Evolutionary conservation across 2,113 vertebrate species (phyloP), one percentile per base, ranked within the genome.

Genomic region (Actinemys pallida): DNA sequence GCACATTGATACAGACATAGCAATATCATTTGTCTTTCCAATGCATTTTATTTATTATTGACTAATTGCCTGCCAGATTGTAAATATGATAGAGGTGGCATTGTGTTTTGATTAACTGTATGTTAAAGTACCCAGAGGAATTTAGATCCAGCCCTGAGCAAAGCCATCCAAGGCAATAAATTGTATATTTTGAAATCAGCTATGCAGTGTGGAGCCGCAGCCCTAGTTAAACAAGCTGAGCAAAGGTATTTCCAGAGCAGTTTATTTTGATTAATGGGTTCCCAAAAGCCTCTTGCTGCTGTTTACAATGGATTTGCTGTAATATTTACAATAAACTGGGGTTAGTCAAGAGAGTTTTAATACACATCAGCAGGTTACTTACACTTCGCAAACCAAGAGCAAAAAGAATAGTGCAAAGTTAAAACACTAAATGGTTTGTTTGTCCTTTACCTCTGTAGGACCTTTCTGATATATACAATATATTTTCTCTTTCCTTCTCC

Each of bases 241-340:
- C 86, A 91, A 97, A 97, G 92, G 97, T 97, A 97, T 96, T 98
- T 97, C 97, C 96, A 91, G 95, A 97, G 97, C 81, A 95, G 97
- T 98, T 97, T 97, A 94, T 97, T 97, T 98, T 98, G 99, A 99
- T 99, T 98, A 99, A 99, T 97, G 97, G 98, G 97, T 98, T 98
- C 98, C 98, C 98, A 98, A 97, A 97, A 97, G 95, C 96, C 97
- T 98, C 95, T 98, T 97, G 98, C 98, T 98, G 98, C 97, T 97
- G 98, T 98, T 98, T 98, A 98, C 97, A 95, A 95, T 98, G 96
- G 98, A 98, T 98, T 98, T 98, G 98, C 97, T 98, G 96, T 98
- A 98, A 98, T 98, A 98, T 99, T 99, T 99, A 98, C 98, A 98
- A 97, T 97, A 97, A 98, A 98, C 97, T 95, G 96, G 95, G 72